Percentiles rank a stretch among this genome's conserved stretches.
Conservation (phyloP, 2,113 vertebrate genomes). For the Serinus canaria region DNA sequence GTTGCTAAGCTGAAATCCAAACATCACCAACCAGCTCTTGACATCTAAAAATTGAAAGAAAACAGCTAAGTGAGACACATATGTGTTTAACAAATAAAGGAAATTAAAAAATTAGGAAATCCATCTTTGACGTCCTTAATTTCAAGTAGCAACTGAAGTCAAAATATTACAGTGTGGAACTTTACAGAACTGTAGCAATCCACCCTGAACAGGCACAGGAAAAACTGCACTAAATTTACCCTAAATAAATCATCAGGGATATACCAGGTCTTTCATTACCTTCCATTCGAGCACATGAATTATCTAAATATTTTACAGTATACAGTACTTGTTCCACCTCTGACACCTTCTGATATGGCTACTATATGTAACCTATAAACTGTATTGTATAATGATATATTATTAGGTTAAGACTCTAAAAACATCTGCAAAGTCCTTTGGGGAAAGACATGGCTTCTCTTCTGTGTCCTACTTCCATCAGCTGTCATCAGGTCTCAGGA, state of each 20-base stretch:
- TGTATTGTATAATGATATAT: background rate
- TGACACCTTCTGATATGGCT: background rate
- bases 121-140: background rate
- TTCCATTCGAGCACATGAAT: background rate
- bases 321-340: background rate
- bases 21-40: constrained; percentile 99
- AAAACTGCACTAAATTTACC: background rate
- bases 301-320: background rate
- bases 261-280: background rate
- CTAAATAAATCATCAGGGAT: background rate
- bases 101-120: background rate
- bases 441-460: background rate
- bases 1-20: constrained; percentile 99
- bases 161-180: background rate
- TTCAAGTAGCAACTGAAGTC: background rate
- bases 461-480: background rate
- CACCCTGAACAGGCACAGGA: background rate
- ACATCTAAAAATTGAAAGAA: constrained; percentile 82
- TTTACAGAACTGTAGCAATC: background rate
- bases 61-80: constrained; percentile 20
- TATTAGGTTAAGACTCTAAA: background rate
- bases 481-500: background rate
- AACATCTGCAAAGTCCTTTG: background rate
- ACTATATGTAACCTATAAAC: background rate
- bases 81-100: background rate